Conservation (phyloP, 2,113 vertebrate genomes). For the Benitochromis conjunctus region DNA sequence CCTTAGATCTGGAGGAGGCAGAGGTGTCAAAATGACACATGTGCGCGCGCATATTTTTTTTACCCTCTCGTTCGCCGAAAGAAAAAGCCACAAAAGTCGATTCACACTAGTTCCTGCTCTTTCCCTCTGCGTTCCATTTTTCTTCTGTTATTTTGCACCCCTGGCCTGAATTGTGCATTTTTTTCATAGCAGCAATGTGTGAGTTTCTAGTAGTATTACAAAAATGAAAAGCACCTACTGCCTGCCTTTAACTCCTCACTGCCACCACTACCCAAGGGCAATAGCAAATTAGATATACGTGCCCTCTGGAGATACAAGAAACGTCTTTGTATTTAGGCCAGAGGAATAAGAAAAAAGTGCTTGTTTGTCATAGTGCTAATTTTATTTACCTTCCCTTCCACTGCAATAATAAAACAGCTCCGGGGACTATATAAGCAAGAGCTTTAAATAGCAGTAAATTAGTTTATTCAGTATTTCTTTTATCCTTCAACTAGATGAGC, state of each 20-base stretch:
- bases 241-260: neutral
- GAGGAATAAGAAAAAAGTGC: neutral
- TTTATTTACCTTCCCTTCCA: conserved; percentile 21
- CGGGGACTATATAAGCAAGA: neutral
- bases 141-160: conserved; percentile 28
- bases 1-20: conserved; percentile 56
- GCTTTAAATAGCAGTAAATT: neutral
- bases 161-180: conserved; percentile 6
- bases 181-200: neutral
- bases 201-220: neutral
- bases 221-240: neutral
- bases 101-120: conserved; percentile 38
- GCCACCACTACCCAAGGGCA: neutral
- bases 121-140: conserved; percentile 5
- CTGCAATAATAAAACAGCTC: conserved; percentile 15
- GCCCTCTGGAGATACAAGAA: neutral
- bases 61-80: conserved; percentile 12
- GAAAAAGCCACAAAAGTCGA: conserved; percentile 51
- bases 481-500: neutral
- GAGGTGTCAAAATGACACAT: conserved; percentile 59
- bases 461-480: neutral
- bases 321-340: neutral
- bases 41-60: neutral
- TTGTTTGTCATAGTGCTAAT: conserved; percentile 21
- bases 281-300: neutral